Evolutionary conservation across 2,888 invertebrate genomes (phyloP), one percentile per base, ranked within the genome.

Genomic region (Drosophila fungiperda): DNA sequence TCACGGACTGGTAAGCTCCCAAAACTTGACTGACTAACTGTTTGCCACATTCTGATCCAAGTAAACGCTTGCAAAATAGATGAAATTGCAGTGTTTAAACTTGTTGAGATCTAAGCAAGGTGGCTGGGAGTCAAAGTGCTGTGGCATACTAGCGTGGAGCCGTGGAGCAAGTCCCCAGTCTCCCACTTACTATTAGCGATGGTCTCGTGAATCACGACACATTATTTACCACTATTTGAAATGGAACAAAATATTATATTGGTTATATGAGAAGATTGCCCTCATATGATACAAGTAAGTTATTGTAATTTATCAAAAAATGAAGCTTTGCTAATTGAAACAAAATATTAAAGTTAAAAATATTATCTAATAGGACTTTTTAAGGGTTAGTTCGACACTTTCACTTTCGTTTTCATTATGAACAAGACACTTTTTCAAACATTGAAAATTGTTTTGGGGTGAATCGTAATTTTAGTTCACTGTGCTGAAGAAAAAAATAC

Each of bases 51-150:
- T 76, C 65, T 55, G 60, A 59, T 52, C 66, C 81, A 61, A 50
- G 60, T 63, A 40, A 81, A 63, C 35, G 68, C 68, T 66, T 73
- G 81, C 66, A 68, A 79, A 73, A 82, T 85, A 80, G 60, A 76
- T 78, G 75, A 83, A 86, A 86, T 88, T 83, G 80, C 72, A 64
- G 42, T 75, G 76, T 57, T 67, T 59, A 65, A 68, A 36, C 60
- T 58, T 64, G 40, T 59, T 35, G 58, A 60, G 70, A 53, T 55
- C 71, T 58, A 52, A 55, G 55, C 49, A 53, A 48, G 72, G 50
- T 29, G 35, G 45, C 38, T 45, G 69, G 20, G 26, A 36, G 48
- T 15, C 57, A 57, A 40, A 17, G 45, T 26, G 54, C 11, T 33
- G 53, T 23, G 29, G 58, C 29, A 1, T 36, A 33, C 15, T 15